Conservation (phyloP, 2,888 invertebrate species). For the Koerneria pararmatus region DNA sequence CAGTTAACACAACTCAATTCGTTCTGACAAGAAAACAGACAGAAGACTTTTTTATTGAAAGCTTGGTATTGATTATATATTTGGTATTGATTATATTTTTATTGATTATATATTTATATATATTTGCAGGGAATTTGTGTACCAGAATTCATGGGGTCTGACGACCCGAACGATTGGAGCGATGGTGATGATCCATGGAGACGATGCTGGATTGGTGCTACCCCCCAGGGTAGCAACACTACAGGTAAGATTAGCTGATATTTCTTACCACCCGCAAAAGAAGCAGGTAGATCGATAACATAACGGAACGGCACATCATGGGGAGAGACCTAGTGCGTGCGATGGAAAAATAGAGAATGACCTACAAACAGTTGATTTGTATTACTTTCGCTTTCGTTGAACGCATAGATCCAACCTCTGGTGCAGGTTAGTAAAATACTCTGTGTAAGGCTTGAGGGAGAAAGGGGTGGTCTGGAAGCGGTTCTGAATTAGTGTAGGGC, state of each 20-base stretch:
- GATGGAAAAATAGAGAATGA: no score
- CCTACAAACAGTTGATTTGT: no score
- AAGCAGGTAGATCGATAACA: no score
- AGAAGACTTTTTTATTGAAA: not conserved
- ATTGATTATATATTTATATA: not conserved
- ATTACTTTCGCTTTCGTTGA: no score
- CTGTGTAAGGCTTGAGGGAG: no score
- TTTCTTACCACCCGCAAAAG: no score
- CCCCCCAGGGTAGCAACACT: slow-evolving; percentile 85
- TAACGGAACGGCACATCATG: no score
- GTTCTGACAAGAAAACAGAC: not conserved
- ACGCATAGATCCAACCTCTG: no score
- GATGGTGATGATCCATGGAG: slow-evolving; percentile 79
- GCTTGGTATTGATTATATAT: not conserved
- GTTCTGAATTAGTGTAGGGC: no score
- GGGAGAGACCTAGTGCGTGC: no score
- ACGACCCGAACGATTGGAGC: slow-evolving; percentile 91
- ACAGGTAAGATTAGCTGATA: slow-evolving; percentile 68
- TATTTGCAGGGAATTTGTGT: slow-evolving; percentile 67
- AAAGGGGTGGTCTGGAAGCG: no score
- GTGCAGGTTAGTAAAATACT: no score
- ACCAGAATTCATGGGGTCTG: slow-evolving; percentile 97
- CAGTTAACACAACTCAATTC: not conserved
- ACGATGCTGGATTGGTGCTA: slow-evolving; percentile 89
- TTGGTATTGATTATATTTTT: not conserved